These are phyloP conservation scores for Thunnus thynnus DNA, from an alignment of 2,113 vertebrate genomes.

Conservation along the genomic window DNA sequence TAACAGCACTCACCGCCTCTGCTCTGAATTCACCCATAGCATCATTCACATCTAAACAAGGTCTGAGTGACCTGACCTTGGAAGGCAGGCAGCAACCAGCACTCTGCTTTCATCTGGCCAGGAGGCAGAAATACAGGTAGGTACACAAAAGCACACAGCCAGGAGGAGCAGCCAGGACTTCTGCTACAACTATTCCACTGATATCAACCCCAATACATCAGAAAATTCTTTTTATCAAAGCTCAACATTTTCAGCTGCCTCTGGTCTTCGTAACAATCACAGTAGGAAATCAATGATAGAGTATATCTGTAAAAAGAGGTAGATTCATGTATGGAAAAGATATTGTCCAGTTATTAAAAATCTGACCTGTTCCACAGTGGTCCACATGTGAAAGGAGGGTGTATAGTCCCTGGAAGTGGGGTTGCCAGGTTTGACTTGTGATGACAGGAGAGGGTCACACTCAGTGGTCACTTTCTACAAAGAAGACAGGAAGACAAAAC, in stretches of 20 bases:
- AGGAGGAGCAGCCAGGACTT: neutral
- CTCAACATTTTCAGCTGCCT: too few relatives aligned
- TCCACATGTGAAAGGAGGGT: neutral
- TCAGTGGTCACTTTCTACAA: neutral
- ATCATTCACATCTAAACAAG: constrained; percentile 49
- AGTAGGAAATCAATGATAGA: too few relatives aligned
- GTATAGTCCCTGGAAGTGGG: too few relatives aligned
- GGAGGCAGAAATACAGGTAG: constrained; percentile 15
- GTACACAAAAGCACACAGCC: constrained; percentile 2
- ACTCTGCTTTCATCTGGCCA: constrained; percentile 41
- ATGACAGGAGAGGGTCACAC: neutral
- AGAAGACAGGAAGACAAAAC: neutral
- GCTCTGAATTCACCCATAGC: constrained; percentile 48
- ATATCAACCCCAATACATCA: neutral
- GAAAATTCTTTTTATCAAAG: too few relatives aligned
- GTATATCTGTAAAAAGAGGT: too few relatives aligned
- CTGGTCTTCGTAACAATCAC: too few relatives aligned
- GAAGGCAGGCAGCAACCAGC: constrained; percentile 20
- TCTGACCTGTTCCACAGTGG: constrained; percentile 13
- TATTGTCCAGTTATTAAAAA: neutral
- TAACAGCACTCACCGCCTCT: neutral
- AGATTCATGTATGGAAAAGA: too few relatives aligned
- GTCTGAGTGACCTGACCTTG: constrained; percentile 52
- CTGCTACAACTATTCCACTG: neutral
- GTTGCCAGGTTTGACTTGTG: neutral